phyloP scores from a whole-genome alignment of 1,140 invertebrate species.

The Euura lappo region DNA sequence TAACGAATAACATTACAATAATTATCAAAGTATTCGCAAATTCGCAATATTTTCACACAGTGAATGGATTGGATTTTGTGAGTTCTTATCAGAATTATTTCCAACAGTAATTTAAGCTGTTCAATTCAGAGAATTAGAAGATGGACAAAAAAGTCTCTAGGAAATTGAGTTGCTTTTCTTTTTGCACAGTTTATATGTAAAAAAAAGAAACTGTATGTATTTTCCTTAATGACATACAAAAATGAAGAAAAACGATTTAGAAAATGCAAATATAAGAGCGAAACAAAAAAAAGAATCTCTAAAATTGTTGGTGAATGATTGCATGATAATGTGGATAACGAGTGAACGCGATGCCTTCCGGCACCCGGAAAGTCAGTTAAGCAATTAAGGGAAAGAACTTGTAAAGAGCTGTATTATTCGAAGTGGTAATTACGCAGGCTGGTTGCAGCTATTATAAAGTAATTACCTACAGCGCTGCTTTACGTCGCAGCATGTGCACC shows the following conservation, averaged over 20 bases:
- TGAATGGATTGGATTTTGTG: no score
- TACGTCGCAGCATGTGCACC: no score
- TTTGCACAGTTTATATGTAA: no score
- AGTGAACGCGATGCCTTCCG: neutral
- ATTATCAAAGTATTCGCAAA: no score
- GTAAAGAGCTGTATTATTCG: neutral
- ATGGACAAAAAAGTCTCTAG: no score
- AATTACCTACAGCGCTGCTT: constrained; percentile 30
- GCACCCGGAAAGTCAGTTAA: constrained; percentile 1
- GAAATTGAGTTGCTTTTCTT: no score
- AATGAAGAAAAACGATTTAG: neutral
- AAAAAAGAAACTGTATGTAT: no score
- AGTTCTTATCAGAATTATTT: no score
- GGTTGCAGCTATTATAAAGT: constrained; percentile 42
- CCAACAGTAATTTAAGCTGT: no score
- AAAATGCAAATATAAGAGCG: neutral
- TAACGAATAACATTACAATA: no score
- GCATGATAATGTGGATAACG: neutral
- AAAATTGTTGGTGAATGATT: neutral
- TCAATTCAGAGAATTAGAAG: no score
- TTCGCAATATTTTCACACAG: no score
- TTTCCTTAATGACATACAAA: neutral
- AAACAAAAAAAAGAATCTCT: neutral
- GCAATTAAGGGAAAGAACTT: constrained; percentile 7
- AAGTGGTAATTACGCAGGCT: constrained; percentile 42